Conservation (phyloP, 2,113 vertebrate genomes). For the Myxocyprinus asiaticus region DNA sequence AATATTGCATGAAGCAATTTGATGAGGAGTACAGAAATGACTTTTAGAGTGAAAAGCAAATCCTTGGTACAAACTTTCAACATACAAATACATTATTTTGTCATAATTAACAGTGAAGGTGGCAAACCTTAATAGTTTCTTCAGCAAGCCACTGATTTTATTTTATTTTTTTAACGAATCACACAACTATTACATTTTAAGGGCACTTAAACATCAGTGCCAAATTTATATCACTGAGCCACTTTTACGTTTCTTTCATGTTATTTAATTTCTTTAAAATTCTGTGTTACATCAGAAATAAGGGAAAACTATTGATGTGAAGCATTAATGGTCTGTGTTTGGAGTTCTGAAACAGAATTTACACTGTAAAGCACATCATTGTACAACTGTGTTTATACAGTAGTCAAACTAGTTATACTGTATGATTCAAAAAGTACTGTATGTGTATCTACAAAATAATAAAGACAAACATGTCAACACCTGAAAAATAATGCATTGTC, state of each 20-base stretch:
- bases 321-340: conserved; percentile 25
- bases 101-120: conserved; percentile 15
- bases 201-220: conserved; percentile 20
- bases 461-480: conserved; percentile 56
- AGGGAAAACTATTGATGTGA: conserved; percentile 20
- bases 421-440: conserved; percentile 56
- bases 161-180: background rate
- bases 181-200: background rate
- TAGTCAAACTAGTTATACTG: conserved; percentile 53
- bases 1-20: conserved; percentile 70
- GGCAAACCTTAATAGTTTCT: conserved; percentile 35
- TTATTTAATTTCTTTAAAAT: conserved; percentile 13
- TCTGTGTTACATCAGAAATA: conserved; percentile 30
- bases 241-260: background rate
- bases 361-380: conserved; percentile 66
- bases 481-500: background rate
- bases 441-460: conserved; percentile 63
- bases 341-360: conserved; percentile 44
- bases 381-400: conserved; percentile 48
- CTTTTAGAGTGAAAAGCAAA: conserved; percentile 44
- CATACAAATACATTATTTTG: background rate
- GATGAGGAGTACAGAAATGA: conserved; percentile 47
- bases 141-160: conserved; percentile 34
- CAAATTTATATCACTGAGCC: background rate
- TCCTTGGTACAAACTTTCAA: conserved; percentile 32